Conservation (phyloP, 1,140 invertebrate genomes). For the Pissodes strobi region DNA sequence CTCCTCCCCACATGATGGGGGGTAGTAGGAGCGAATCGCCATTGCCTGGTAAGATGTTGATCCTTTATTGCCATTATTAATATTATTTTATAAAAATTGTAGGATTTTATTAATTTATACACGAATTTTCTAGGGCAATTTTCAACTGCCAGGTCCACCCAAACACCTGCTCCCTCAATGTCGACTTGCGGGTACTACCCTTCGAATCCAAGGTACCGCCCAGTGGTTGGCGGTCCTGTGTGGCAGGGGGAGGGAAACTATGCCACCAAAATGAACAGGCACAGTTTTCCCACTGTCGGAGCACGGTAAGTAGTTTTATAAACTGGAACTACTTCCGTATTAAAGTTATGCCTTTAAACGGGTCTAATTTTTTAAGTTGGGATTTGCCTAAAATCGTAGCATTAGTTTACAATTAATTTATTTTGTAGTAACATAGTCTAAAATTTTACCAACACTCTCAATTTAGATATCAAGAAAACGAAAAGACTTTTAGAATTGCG, state of each 20-base stretch:
- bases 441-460: no score
- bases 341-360: no score
- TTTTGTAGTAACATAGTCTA: no score
- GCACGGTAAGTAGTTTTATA: constrained; percentile 33
- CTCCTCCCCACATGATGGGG: constrained; percentile 45
- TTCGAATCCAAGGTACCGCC: constrained; percentile 42
- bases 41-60: constrained; percentile 24
- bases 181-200: constrained; percentile 50
- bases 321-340: no score
- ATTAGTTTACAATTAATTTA: no score
- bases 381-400: no score
- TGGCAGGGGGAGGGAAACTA: constrained; percentile 44
- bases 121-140: constrained; percentile 49
- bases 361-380: no score
- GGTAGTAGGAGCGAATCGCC: constrained; percentile 53
- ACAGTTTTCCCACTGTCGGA: constrained; percentile 46
- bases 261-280: constrained; percentile 46
- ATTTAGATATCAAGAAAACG: no score
- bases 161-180: constrained; percentile 47
- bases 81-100: no score
- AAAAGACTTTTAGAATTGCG: no score
- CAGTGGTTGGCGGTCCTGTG: constrained; percentile 38
- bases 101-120: no score
- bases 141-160: constrained; percentile 56
- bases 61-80: no score